A percentile compares a stretch with the other conserved stretches of the same genome.
These are phyloP conservation scores for Fregata magnificens DNA, from an alignment of 2,113 vertebrate species.

Conservation along the genomic window DNA sequence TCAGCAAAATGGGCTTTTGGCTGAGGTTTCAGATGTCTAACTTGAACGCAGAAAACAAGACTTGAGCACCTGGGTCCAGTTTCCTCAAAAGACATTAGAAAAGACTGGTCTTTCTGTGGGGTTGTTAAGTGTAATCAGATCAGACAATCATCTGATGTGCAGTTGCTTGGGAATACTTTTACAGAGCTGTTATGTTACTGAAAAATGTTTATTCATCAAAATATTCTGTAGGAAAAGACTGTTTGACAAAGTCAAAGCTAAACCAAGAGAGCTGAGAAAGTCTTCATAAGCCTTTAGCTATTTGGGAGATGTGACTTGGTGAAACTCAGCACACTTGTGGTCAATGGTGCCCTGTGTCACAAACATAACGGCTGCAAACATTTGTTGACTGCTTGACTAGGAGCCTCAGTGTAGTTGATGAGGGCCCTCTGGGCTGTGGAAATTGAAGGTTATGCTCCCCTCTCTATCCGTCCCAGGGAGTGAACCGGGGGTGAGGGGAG, in stretches of 20 bases:
- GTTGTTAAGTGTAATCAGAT: not conserved
- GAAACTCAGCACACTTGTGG: not conserved
- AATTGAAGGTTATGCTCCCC: not conserved
- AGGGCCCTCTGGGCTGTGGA: not conserved
- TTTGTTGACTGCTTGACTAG: not conserved
- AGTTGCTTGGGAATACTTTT: not conserved
- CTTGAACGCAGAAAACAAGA: not conserved
- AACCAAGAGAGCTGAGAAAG: not conserved
- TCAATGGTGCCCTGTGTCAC: not conserved
- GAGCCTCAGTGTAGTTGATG: not conserved
- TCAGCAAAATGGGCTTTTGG: not conserved
- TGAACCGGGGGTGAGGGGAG: not conserved
- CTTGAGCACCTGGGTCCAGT: not conserved
- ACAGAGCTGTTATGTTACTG: not conserved
- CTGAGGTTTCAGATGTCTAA: not conserved
- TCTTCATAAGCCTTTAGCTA: not conserved
- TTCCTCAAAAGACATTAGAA: not conserved
- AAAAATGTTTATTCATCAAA: not conserved
- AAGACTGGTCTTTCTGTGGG: not conserved
- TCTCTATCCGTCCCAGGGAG: not conserved
- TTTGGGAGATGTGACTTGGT: not conserved
- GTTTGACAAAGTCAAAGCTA: not conserved
- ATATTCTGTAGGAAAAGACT: not conserved
- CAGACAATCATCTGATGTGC: not conserved
- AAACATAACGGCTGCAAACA: not conserved